Conservation (phyloP, 2,113 vertebrate species). For the Hyla sarda region DNA sequence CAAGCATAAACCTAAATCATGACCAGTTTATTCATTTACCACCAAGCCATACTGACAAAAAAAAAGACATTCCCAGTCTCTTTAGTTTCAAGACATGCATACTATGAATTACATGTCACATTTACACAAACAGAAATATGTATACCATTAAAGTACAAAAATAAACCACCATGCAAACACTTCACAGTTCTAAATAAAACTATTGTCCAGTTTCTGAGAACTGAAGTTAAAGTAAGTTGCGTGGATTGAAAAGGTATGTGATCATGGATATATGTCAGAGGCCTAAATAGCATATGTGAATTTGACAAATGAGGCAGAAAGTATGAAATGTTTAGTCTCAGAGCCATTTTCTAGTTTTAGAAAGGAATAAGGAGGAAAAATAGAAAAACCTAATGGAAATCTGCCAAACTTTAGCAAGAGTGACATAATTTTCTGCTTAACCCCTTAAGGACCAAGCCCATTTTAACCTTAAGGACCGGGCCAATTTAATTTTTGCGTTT, state of each 20-base stretch:
- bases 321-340: slow-evolving; percentile 53
- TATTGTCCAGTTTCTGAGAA: slow-evolving; percentile 18
- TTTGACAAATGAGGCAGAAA: slow-evolving; percentile 46
- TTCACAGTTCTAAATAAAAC: background rate
- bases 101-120: slow-evolving; percentile 24
- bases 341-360: slow-evolving; percentile 34
- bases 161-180: background rate
- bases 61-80: background rate
- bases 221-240: background rate
- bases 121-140: slow-evolving; percentile 27
- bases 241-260: slow-evolving; percentile 39
- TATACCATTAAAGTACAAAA: slow-evolving; percentile 21
- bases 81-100: slow-evolving; percentile 2
- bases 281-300: slow-evolving; percentile 40
- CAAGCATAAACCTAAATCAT: background rate
- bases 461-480: too few relatives aligned
- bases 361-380: slow-evolving; percentile 23
- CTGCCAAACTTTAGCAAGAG: slow-evolving; percentile 39
- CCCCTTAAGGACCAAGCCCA: too few relatives aligned
- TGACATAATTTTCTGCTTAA: slow-evolving; percentile 53
- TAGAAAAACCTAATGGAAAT: slow-evolving; percentile 38
- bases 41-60: background rate
- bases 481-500: too few relatives aligned
- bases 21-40: background rate
- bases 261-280: slow-evolving; percentile 34